phyloP scores from a whole-genome alignment of 2,888 invertebrate species.

The Apamea anceps region DNA sequence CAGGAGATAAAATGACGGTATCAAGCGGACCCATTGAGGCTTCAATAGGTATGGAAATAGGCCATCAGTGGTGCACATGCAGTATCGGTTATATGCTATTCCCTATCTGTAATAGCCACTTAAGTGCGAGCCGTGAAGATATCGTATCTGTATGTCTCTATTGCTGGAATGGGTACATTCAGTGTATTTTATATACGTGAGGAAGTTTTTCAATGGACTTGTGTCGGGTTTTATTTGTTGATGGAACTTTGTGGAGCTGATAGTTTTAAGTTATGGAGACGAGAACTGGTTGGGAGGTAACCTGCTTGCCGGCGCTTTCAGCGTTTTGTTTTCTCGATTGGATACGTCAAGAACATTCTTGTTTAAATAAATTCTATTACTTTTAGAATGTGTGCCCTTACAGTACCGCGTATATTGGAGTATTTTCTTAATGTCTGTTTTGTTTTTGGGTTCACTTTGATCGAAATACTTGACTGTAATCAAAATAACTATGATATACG shows the following conservation, averaged over 20 bases:
- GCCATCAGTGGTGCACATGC: constrained; percentile 78
- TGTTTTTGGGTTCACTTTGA: not conserved
- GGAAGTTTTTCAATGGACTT: constrained; percentile 65
- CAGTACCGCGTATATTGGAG: not conserved
- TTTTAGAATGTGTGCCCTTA: not conserved
- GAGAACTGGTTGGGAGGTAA: constrained; percentile 31
- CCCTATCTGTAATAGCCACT: constrained; percentile 81
- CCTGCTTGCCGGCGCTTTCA: not conserved
- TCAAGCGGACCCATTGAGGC: constrained; percentile 72
- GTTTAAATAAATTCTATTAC: not conserved
- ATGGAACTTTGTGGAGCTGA: constrained; percentile 48
- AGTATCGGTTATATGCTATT: constrained; percentile 76
- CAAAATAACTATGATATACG: not conserved
- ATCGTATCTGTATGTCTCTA: constrained; percentile 81
- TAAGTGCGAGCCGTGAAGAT: constrained; percentile 76
- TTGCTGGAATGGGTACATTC: constrained; percentile 71
- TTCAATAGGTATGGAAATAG: constrained; percentile 81
- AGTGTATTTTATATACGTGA: constrained; percentile 63
- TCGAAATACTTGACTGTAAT: not conserved
- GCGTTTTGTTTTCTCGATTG: constrained; percentile 16
- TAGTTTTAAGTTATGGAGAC: constrained; percentile 47
- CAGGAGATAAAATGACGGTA: constrained; percentile 66
- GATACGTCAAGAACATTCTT: not conserved
- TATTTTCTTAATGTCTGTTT: not conserved
- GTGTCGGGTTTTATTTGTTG: constrained; percentile 60